Evolutionary conservation across 2,113 vertebrate genomes (phyloP).

Genomic region (Bagarius yarrelli): DNA sequence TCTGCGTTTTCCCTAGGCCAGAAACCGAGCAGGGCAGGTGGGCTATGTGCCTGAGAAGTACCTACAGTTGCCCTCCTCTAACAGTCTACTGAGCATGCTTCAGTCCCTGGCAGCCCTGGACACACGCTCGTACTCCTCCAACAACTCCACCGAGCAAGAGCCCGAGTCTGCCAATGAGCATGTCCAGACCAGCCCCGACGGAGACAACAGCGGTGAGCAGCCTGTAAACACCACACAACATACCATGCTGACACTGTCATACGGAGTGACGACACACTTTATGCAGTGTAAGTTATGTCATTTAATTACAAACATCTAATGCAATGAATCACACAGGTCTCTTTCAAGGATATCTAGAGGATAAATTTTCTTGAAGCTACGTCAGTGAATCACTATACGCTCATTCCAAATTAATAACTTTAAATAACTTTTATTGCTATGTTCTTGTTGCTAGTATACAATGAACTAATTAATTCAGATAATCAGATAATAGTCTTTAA

Average conservation of each 20-base stretch:
- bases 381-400: background rate
- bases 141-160: conserved; percentile 84
- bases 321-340: too few relatives aligned
- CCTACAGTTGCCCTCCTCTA: conserved; percentile 91
- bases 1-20: conserved; percentile 73
- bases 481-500: background rate
- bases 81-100: conserved; percentile 94
- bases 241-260: background rate
- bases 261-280: background rate
- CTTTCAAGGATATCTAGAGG: background rate
- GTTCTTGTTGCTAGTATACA: too few relatives aligned
- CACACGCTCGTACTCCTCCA: conserved; percentile 89
- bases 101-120: conserved; percentile 90
- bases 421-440: too few relatives aligned
- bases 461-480: too few relatives aligned
- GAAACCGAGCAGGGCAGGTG: conserved; percentile 88
- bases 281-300: background rate
- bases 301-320: background rate
- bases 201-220: conserved; percentile 83
- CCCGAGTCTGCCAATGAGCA: conserved; percentile 70
- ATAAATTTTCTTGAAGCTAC: background rate
- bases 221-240: background rate
- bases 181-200: conserved; percentile 82
- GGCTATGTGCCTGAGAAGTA: conserved; percentile 98
- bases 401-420: background rate